Evolutionary conservation across 37 sponge, comb jelly and placozoan genomes (phyloP).

Genomic region (Dysidea cf. avara): DNA sequence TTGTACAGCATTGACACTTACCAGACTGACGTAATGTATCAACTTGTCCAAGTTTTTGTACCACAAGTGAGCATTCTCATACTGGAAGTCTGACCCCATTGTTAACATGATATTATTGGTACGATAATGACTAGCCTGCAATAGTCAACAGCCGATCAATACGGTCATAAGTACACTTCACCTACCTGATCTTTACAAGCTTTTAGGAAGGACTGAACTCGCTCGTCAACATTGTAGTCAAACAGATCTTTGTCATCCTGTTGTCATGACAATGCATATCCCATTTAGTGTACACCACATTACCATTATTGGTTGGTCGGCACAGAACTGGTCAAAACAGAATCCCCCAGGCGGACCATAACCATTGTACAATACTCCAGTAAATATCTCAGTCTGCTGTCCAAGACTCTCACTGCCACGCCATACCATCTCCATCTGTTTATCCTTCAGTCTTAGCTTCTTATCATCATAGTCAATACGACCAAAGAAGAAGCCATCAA

Average conservation of each 20-base stretch:
- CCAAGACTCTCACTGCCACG: conserved; percentile 64
- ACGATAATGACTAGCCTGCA: conserved; percentile 45
- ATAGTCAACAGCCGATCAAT: background rate
- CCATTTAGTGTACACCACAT: background rate
- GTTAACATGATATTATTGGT: conserved; percentile 94
- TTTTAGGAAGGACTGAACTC: conserved; percentile 47
- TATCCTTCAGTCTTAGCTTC: conserved; percentile 29
- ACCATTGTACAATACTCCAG: conserved; percentile 67
- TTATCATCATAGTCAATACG: conserved; percentile 89
- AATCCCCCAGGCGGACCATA: conserved; percentile 87
- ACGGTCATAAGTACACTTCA: background rate
- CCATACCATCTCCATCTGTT: conserved; percentile 84
- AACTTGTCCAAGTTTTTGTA: conserved; percentile 92
- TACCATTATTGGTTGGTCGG: conserved; percentile 74
- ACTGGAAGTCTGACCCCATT: conserved; percentile 94
- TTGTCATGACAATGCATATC: background rate
- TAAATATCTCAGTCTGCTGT: conserved; percentile 68
- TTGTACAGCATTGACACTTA: background rate
- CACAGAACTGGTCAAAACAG: conserved; percentile 79
- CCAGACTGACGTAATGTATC: conserved; percentile 75
- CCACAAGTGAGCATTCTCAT: conserved; percentile 68
- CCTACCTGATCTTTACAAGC: conserved; percentile 38
- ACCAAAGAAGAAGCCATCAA: conserved; percentile 94
- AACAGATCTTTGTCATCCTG: conserved; percentile 77
- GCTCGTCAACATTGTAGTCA: conserved; percentile 73